Base-by-base conservation (phyloP, 2,888 invertebrate genomes). In the Pomacea canaliculata region DNA sequence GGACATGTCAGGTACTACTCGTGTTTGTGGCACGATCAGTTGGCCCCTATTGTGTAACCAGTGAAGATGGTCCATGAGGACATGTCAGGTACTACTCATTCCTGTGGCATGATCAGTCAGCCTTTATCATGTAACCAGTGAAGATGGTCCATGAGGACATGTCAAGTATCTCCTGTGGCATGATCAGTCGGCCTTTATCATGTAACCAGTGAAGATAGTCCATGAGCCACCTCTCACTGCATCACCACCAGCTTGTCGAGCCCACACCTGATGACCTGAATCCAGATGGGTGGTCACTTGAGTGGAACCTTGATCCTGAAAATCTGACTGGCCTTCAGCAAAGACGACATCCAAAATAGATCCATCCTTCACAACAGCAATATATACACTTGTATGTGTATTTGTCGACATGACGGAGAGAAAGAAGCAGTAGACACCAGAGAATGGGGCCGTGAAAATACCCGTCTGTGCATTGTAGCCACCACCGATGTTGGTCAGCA, bases 351-450 rank as follows among this genome's bases (percentile, higher is more conserved):
- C 67, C 46, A 51, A 46, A 10, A 59, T 66, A 67, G 56, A 56
- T 46, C 59, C 71, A 3, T 62, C n/a, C 7, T 71, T 60, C 10
- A 63, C 62, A 48, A 63, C 71, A 12, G 49, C 49, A 23, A 63
- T 62, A 23, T 23, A 49, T 19, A 63, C 46, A 8, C 63, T 23
- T 12, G n/a, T 23, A 27, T 60, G 62, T 37, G 62, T 23, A 48
- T 37, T 60, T 19, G 62, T 60, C 13, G 67, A n/a, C 73, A 73
- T 73, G 8, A 67, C 19, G 46, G 46, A 59, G 37, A 73, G 67
- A 59, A 67, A 67, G 67, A 73, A 67, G 67, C 23, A 59, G 67
- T 73, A 73, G 67, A 73, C 73, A 5, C 73, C 73, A 27, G 73
- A 59, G 9, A 59, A 46, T n/a, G 73, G 73, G 37, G 73, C 73